Evolutionary conservation across 2,797 vertebrate genomes (phyloP).

Genomic region (Acomys russatus): DNA sequence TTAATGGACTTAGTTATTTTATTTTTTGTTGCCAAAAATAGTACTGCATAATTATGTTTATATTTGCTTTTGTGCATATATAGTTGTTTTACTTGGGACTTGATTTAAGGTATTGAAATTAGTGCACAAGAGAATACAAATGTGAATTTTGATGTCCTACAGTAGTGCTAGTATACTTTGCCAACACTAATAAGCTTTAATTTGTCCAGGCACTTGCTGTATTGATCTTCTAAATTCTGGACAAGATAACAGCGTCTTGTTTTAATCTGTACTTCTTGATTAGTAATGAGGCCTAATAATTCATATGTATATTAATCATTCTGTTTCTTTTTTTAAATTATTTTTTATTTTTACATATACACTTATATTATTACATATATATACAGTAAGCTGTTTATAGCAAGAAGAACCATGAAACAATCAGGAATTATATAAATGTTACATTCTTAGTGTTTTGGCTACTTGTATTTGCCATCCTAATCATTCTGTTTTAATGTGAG

Average conservation of each 20-base stretch:
- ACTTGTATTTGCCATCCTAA: not conserved
- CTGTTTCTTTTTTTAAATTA: not conserved
- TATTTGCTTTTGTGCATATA: not conserved
- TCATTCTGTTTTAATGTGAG: not conserved
- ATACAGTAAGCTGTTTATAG: too few relatives aligned
- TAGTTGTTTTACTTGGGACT: slow-evolving; percentile 15
- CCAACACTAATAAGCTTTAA: not conserved
- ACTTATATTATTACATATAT: too few relatives aligned
- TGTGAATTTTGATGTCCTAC: not conserved
- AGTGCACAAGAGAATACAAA: not conserved
- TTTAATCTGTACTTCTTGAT: not conserved
- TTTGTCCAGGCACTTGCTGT: not conserved
- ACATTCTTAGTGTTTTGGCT: too few relatives aligned
- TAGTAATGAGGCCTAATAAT: not conserved
- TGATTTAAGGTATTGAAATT: slow-evolving; percentile 22
- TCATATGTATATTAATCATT: not conserved
- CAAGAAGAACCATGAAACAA: too few relatives aligned
- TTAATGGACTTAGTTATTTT: not conserved
- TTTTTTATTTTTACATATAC: too few relatives aligned
- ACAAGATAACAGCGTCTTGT: not conserved
- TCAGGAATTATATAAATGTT: too few relatives aligned
- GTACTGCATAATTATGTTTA: not conserved
- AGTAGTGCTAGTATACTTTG: not conserved
- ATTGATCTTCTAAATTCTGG: not conserved
- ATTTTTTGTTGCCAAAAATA: not conserved